Percentiles rank a stretch among this genome's conserved stretches.
phyloP scores from a whole-genome alignment of 2,113 vertebrate genomes.

The Sylvilagus bachmani region DNA sequence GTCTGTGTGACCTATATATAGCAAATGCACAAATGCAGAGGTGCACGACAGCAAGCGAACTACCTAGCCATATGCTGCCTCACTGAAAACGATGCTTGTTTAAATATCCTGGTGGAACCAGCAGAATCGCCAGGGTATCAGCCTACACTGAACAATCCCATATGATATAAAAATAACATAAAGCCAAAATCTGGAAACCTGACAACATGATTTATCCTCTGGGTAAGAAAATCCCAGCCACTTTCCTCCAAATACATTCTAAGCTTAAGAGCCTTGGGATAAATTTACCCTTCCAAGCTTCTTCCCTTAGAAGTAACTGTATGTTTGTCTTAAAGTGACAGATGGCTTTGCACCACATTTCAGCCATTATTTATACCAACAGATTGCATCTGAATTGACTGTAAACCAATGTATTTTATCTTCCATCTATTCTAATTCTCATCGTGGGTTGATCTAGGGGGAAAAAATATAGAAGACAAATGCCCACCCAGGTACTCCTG shows the following conservation, averaged over 20 bases:
- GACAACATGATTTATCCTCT: constrained; percentile 56
- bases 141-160: constrained; percentile 17
- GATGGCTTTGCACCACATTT: constrained; percentile 59
- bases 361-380: constrained; percentile 66
- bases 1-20: neutral
- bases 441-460: neutral
- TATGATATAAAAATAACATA: neutral
- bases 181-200: constrained; percentile 1
- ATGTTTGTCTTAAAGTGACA: constrained; percentile 72
- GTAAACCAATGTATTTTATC: constrained; percentile 60
- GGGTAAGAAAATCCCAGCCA: constrained; percentile 47
- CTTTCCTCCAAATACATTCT: constrained; percentile 52
- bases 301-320: constrained; percentile 67
- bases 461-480: constrained; percentile 37
- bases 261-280: constrained; percentile 48
- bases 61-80: constrained; percentile 36
- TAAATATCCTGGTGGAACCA: constrained; percentile 53
- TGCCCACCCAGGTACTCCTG: neutral
- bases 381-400: constrained; percentile 64
- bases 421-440: constrained; percentile 53
- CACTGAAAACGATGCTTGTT: constrained; percentile 60
- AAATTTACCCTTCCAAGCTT: constrained; percentile 24
- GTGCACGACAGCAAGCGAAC: constrained; percentile 39
- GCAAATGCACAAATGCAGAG: neutral
- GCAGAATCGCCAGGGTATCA: constrained; percentile 46